A percentile compares a stretch with the other conserved stretches of the same genome.
Conservation (phyloP, 2,797 vertebrate genomes). For the Caiman crocodilus region DNA sequence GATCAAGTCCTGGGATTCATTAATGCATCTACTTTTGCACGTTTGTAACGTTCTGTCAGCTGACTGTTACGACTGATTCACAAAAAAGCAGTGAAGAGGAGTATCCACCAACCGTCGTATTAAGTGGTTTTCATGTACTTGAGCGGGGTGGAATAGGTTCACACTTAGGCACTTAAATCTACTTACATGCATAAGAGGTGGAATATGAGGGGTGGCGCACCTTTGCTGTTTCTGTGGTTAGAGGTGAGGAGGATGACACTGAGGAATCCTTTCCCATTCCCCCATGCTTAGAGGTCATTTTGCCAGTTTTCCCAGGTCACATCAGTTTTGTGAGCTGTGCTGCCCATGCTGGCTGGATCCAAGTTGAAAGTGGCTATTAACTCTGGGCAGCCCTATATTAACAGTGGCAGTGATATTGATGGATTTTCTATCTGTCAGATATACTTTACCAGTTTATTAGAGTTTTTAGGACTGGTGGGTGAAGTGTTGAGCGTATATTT, state of each 20-base stretch:
- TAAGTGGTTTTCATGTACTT: too few relatives aligned
- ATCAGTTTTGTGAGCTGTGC: not conserved
- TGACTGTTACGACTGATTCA: too few relatives aligned
- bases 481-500: not conserved
- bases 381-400: not conserved
- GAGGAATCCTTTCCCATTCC: not conserved
- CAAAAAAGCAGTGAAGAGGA: too few relatives aligned
- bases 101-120: too few relatives aligned
- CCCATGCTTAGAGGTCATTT: not conserved
- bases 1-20: too few relatives aligned
- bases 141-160: too few relatives aligned
- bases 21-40: too few relatives aligned
- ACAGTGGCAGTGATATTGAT: not conserved
- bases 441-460: not conserved
- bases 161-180: too few relatives aligned
- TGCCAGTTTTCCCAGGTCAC: not conserved
- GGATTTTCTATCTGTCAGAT: constrained; percentile 28
- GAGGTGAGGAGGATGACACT: not conserved
- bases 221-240: not conserved
- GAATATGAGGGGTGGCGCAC: too few relatives aligned
- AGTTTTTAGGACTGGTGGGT: constrained; percentile 17
- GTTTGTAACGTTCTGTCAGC: too few relatives aligned
- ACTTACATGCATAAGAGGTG: too few relatives aligned
- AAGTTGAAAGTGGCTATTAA: not conserved
- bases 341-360: not conserved